phyloP scores from a whole-genome alignment of 2,888 invertebrate species.

The Eupithecia subfuscata region DNA sequence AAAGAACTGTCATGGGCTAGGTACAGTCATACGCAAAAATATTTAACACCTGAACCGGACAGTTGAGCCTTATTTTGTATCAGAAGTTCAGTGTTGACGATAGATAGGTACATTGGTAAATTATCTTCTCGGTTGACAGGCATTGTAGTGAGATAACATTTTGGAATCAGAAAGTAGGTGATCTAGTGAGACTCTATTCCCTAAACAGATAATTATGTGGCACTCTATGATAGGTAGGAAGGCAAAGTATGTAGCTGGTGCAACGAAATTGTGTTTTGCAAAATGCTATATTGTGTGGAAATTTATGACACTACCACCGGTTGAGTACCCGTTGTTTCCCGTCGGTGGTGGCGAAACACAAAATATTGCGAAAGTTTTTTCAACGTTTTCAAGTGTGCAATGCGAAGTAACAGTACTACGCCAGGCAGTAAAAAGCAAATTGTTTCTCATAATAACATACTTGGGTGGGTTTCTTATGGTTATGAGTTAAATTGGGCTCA shows the following conservation, averaged over 20 bases:
- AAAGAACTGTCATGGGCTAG: too few relatives aligned
- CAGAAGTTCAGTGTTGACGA: too few relatives aligned
- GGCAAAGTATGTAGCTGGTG: neutral
- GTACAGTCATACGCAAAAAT: too few relatives aligned
- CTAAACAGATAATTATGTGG: neutral
- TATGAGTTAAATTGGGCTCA: neutral
- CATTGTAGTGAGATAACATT: neutral
- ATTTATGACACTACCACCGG: neutral
- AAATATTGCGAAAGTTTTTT: neutral
- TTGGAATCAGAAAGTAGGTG: neutral
- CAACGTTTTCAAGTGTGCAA: neutral
- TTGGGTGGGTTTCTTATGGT: neutral
- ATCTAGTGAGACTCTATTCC: neutral
- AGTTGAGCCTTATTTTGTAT: too few relatives aligned
- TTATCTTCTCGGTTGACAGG: neutral
- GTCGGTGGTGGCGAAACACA: neutral
- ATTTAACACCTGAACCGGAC: too few relatives aligned
- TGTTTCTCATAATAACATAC: neutral
- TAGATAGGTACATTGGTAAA: too few relatives aligned
- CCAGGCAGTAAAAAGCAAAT: neutral
- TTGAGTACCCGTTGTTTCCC: slow-evolving; percentile 1
- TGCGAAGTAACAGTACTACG: neutral
- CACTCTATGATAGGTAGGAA: neutral
- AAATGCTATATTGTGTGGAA: slow-evolving; percentile 3
- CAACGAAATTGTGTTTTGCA: slow-evolving; percentile 6